Conservation (phyloP, 2,797 vertebrate genomes). For the Crocodylus rhombifer region DNA sequence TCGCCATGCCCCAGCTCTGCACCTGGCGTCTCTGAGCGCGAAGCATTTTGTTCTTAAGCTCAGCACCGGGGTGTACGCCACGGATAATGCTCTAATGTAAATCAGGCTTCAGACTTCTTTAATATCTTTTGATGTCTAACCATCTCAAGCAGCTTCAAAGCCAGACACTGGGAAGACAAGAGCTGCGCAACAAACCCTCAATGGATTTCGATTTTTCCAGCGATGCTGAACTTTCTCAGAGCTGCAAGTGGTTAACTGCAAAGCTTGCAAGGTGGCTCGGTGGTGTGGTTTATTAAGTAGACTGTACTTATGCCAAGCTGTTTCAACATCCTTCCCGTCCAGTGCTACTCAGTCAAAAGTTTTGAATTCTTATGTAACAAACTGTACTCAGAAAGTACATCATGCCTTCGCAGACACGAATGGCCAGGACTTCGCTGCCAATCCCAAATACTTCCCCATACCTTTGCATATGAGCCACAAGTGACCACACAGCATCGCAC, state of each 20-base stretch:
- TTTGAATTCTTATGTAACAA: neutral
- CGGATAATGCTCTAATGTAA: neutral
- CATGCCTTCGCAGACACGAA: neutral
- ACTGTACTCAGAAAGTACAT: neutral
- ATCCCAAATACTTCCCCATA: neutral
- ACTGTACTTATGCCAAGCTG: neutral
- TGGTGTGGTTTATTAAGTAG: slow-evolving; percentile 30
- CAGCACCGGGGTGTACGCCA: neutral
- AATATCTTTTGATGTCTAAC: neutral
- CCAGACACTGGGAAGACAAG: neutral
- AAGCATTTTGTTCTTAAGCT: neutral
- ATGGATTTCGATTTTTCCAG: neutral
- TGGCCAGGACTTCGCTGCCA: neutral
- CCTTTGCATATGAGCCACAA: neutral
- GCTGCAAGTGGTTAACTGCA: neutral
- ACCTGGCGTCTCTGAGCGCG: neutral
- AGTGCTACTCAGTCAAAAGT: neutral
- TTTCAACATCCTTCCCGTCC: neutral
- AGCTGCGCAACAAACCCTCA: neutral
- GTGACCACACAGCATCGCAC: fast-evolving
- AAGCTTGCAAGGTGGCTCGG: slow-evolving; percentile 32
- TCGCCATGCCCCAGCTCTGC: neutral
- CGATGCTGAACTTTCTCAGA: neutral
- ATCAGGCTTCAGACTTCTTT: slow-evolving; percentile 16
- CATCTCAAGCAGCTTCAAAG: slow-evolving; percentile 38